Evolutionary conservation across 30 jellyfish, hydroid and myxozoan species (phyloP), one percentile per base, ranked within the genome.

Genomic region (Nemopilema nomurai): DNA sequence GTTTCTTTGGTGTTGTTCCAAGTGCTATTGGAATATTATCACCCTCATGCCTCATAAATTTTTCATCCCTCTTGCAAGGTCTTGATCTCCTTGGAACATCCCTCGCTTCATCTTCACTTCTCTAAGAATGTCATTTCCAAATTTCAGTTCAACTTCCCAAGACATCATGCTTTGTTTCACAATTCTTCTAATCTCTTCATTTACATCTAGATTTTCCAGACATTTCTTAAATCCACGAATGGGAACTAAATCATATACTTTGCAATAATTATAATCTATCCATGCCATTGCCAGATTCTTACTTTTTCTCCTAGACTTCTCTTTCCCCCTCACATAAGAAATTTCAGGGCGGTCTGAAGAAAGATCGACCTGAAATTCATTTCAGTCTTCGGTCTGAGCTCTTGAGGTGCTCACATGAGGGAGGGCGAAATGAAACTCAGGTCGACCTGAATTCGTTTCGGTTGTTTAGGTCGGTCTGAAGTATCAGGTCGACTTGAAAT

Each of bases 171-270:
- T 51, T 52, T 76, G 76, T 76, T 76, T 52, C 28, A 76, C 27
- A 53, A 76, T 41, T 53, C 51, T 53, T 26, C 76, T 76, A 76
- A 52, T 76, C 76, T 76, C 86, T 76, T 74, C 85, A 53, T 76
- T 76, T 28, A 52, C 76, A 51, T 76, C 86, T 51, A 76, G 65
- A 57, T 76, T 53, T 27, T 51, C 65, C 76, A 76, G 86, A 23
- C 76, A 51, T 53, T 76, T 28, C 19, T 50, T 20, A 57, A 53
- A 50, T 64, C 86, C 25, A 50, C 64, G n/a, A 41, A 3, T 6
- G 57, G 57, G 57, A 41, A 41, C 57, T 41, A 41, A 41, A 41
- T 41, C 57, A 13, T 41, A 41, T 41, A 13, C 57, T 41, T 41
- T 41, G 6, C n/a, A n/a, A n/a, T n/a, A n/a, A n/a, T 41, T 41